phyloP scores from a whole-genome alignment of 2,113 vertebrate species.

The Otolemur garnettii region DNA sequence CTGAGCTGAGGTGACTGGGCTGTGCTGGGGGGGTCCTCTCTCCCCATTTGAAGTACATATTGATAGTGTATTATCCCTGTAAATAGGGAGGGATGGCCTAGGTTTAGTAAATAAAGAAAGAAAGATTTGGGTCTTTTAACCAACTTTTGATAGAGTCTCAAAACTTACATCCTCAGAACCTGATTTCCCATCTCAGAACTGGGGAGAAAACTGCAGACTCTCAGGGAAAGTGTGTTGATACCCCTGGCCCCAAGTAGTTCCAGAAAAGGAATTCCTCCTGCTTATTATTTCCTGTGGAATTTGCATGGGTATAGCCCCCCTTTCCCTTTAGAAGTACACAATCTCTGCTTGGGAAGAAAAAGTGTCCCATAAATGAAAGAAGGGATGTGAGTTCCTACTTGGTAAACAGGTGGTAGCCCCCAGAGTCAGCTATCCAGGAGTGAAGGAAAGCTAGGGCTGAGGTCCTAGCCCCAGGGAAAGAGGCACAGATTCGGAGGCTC shows the following conservation, averaged over 20 bases:
- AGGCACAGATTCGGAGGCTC: accelerated
- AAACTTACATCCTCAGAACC: neutral
- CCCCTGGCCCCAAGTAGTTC: neutral
- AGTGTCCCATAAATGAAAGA: neutral
- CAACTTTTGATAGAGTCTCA: neutral
- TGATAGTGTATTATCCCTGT: neutral
- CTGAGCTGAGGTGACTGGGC: neutral
- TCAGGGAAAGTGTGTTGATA: neutral
- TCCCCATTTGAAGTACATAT: neutral
- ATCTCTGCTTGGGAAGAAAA: neutral
- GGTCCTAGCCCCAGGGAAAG: neutral
- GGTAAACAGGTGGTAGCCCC: neutral
- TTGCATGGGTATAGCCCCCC: neutral
- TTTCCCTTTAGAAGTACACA: neutral
- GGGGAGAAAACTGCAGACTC: neutral
- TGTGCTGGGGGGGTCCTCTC: neutral
- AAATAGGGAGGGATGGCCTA: neutral
- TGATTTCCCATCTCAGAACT: neutral
- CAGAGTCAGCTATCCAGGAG: neutral
- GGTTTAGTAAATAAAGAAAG: neutral
- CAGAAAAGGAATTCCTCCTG: neutral
- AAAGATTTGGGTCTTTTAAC: neutral
- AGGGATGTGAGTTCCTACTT: neutral
- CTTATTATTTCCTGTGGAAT: neutral
- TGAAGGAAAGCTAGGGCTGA: neutral